A percentile compares a stretch with the other conserved stretches of the same genome.
Evolutionary conservation across 2,888 invertebrate species (phyloP).

Genomic region (Apotomis betuletana): DNA sequence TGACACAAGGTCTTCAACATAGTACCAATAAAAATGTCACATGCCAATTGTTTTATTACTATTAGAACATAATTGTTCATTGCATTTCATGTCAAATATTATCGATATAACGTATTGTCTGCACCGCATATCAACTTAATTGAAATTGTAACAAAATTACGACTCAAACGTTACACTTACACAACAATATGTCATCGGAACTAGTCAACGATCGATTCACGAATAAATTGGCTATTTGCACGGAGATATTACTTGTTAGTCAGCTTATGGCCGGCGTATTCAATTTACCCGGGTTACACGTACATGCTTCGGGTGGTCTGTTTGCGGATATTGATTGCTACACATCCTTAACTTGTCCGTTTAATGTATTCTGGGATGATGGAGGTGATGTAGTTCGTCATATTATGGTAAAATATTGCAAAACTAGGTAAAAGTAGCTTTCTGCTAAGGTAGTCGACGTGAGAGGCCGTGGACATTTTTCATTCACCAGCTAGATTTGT

Average conservation of each 20-base stretch:
- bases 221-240: slow-evolving; percentile 61
- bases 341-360: slow-evolving; percentile 29
- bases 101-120: neutral
- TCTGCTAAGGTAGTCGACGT: too few species aligned
- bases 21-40: too few species aligned
- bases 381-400: slow-evolving; percentile 16
- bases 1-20: too few species aligned
- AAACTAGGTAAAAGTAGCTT: neutral
- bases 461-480: too few species aligned
- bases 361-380: slow-evolving; percentile 22
- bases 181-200: slow-evolving; percentile 15
- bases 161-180: slow-evolving; percentile 22
- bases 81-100: neutral
- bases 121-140: slow-evolving; percentile 1
- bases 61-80: neutral
- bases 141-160: slow-evolving; percentile 26
- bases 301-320: slow-evolving; percentile 37
- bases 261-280: slow-evolving; percentile 49
- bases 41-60: too few species aligned
- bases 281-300: slow-evolving; percentile 53
- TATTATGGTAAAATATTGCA: neutral
- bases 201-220: slow-evolving; percentile 42
- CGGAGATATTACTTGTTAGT: slow-evolving; percentile 53
- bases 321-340: slow-evolving; percentile 40
- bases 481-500: too few species aligned